Conservation (phyloP, 2,888 invertebrate genomes). For the Pristionchus maxplancki region DNA sequence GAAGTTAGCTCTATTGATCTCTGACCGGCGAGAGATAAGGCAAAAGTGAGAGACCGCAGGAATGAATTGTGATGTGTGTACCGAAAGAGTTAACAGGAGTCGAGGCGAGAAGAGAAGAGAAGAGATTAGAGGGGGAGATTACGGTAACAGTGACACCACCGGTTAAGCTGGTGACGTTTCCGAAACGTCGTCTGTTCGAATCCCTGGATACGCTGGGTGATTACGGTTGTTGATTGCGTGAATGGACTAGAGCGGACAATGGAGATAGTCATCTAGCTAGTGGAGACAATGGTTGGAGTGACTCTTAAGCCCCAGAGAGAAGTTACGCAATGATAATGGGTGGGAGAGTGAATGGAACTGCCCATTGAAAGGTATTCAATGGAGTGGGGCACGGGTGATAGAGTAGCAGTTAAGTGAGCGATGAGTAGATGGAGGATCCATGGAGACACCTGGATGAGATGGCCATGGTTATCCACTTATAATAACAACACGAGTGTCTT, state of each 20-base stretch:
- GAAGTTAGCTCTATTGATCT: not conserved
- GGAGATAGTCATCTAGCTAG: conserved; percentile 10
- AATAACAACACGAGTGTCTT: too few relatives aligned
- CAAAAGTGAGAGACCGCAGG: not conserved
- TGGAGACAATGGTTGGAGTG: conserved; percentile 1
- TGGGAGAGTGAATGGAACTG: conserved; percentile 20
- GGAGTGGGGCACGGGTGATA: not conserved
- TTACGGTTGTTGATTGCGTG: conserved; percentile 20
- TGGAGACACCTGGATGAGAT: too few relatives aligned
- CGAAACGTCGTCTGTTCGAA: not conserved
- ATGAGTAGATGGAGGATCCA: too few relatives aligned
- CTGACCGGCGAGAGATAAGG: conserved; percentile 9
- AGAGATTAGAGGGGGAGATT: conserved; percentile 39
- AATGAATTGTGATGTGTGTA: not conserved
- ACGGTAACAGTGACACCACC: conserved; percentile 26
- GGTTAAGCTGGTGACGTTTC: not conserved
- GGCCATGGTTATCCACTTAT: not conserved
- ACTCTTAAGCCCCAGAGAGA: not conserved
- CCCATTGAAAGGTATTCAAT: not conserved
- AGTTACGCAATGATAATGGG: conserved; percentile 50
- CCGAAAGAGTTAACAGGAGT: conserved; percentile 40
- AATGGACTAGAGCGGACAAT: not conserved
- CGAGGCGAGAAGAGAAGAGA: conserved; percentile 19
- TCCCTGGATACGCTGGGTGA: not conserved
- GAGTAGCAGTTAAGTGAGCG: not conserved